Evolutionary conservation across 2,888 invertebrate genomes (phyloP).

Genomic region (Microplitis manilae): DNA sequence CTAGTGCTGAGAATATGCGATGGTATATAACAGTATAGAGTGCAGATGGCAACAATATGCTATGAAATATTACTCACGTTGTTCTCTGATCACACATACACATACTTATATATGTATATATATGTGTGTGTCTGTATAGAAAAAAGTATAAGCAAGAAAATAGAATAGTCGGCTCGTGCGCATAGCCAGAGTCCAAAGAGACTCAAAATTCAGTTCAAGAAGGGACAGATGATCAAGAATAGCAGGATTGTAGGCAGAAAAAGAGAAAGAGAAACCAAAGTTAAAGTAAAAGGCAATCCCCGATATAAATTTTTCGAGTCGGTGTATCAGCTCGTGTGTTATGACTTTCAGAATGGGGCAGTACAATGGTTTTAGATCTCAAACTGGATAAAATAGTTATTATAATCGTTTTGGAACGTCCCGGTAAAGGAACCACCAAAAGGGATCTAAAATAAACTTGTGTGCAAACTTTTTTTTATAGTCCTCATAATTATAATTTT

Average conservation of each 20-base stretch:
- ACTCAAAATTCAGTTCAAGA: neutral
- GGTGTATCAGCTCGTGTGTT: constrained; percentile 64
- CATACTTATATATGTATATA: constrained; percentile 32
- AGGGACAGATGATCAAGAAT: neutral
- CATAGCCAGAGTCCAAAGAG: neutral
- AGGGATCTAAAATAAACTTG: constrained; percentile 15
- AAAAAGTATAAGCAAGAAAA: neutral
- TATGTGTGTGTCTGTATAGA: constrained; percentile 31
- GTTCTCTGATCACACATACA: constrained; percentile 40
- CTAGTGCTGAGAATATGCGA: no score
- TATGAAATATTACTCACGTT: constrained; percentile 68
- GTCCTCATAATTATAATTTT: neutral
- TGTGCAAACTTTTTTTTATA: neutral
- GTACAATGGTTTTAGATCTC: constrained; percentile 71
- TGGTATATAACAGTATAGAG: constrained; percentile 52
- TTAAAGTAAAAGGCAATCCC: constrained; percentile 34
- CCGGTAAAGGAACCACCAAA: constrained; percentile 11
- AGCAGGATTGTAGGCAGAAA: neutral
- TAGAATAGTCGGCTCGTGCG: constrained; percentile 35
- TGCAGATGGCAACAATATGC: constrained; percentile 72
- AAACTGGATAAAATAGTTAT: constrained; percentile 71
- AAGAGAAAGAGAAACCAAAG: constrained; percentile 31
- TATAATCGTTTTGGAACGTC: constrained; percentile 68
- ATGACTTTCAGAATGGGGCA: constrained; percentile 71
- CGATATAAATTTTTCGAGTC: constrained; percentile 57